Conservation (phyloP, 2,113 vertebrate species). For the Sialia sialis region DNA sequence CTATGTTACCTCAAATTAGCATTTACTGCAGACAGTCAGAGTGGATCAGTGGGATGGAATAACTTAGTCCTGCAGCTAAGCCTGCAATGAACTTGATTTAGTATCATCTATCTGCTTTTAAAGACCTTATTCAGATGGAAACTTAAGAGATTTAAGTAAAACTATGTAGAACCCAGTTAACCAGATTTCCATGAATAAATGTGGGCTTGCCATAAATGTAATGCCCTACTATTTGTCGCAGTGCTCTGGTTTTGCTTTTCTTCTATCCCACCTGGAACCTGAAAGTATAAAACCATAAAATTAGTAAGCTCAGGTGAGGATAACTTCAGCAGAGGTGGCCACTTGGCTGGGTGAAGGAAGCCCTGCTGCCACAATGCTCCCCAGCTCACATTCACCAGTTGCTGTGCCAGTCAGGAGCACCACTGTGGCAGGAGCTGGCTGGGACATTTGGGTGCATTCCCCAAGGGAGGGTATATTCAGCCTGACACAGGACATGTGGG, state of each 20-base stretch:
- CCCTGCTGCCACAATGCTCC: too few relatives aligned
- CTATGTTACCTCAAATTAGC: not conserved
- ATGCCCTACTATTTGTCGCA: rapidly evolving
- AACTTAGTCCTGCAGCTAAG: not conserved
- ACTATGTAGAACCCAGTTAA: not conserved
- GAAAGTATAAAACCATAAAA: not conserved
- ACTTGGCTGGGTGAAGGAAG: not conserved
- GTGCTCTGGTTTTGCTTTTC: not conserved
- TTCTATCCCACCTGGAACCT: not conserved
- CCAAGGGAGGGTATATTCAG: not conserved
- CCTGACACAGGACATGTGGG: rapidly evolving
- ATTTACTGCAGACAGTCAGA: slow-evolving; percentile 1
- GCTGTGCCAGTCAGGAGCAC: rapidly evolving
- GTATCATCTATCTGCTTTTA: not conserved
- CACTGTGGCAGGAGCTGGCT: rapidly evolving
- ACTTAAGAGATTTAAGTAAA: not conserved
- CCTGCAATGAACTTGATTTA: not conserved
- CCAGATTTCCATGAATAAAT: not conserved
- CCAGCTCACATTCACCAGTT: not conserved
- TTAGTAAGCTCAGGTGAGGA: not conserved
- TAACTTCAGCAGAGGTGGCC: not conserved
- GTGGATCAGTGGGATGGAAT: not conserved
- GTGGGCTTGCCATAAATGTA: not conserved
- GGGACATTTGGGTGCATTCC: not conserved
- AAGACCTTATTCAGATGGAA: not conserved